Base-by-base conservation (phyloP, 2,888 invertebrate species). In the Hypena proboscidalis region DNA sequence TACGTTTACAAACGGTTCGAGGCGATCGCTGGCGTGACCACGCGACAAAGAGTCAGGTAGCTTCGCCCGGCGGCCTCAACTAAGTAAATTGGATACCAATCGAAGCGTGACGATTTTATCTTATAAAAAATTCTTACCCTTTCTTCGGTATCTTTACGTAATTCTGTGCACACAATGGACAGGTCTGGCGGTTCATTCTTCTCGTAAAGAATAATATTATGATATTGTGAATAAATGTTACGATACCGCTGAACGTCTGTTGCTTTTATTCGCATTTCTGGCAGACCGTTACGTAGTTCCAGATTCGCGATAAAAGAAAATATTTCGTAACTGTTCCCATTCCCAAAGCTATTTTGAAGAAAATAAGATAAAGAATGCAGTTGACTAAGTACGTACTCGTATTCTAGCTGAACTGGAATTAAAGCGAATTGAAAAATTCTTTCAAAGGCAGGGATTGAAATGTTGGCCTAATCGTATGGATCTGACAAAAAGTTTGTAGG, bases 31-130 rank as follows among this genome's bases (percentile, higher is more conserved):
- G 73, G 77, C 85, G 81, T 85, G 83, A 84, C 83, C 72, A 74
- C 68, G 77, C 73, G 81, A 85, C 85, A 87, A 84, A 80, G 80
- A 63, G 57, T 69, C 78, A 78, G 78, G 78, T 78, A 80, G 67
- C 70, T 46, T 59, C 64, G 58, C 67, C 67, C 70, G 71, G 71
- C 71, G 68, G 80, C 62, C 71, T 80, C 71, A 68, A 66, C 74
- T 71, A 72, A 80, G 76, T 85, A 86, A 87, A 87, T 87, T 86
- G 85, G 84, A 84, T 82, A 80, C 69, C 83, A 71, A 85, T 80
- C 80, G 80, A 77, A 77, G 77, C 87, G 77, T 84, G 80, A 86
- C 84, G 80, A 74, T 82, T 83, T 78, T 67, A 77, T 82, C 74
- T 74, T 40, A 80, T 71, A 76, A 76, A 84, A 85, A 83, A 74